Conservation (phyloP, 2,797 vertebrate genomes). For the Acrossocheilus fasciatus region DNA sequence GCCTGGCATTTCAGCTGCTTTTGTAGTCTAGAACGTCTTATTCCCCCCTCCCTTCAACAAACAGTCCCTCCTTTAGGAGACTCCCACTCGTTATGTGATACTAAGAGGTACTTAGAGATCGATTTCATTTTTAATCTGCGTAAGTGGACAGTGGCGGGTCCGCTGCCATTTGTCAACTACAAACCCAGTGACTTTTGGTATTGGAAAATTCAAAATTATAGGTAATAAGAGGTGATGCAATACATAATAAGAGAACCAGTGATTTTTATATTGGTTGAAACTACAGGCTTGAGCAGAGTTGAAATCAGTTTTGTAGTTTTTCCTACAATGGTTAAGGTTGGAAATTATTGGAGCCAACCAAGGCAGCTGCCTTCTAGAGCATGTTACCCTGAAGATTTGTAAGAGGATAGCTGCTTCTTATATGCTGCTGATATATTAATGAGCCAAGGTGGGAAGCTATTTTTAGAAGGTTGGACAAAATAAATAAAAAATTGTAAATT, state of each 20-base stretch:
- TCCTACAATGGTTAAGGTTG: not conserved
- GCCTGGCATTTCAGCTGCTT: slow-evolving; percentile 60
- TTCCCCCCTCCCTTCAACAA: slow-evolving; percentile 56
- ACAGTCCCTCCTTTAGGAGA: slow-evolving; percentile 36
- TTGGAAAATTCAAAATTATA: not conserved
- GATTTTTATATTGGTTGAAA: not conserved
- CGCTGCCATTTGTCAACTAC: slow-evolving; percentile 65
- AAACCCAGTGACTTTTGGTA: slow-evolving; percentile 17
- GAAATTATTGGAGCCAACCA: not conserved
- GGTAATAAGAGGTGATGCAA: not conserved
- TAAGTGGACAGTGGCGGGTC: slow-evolving; percentile 76
- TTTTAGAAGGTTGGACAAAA: slow-evolving; percentile 69
- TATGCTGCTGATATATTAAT: slow-evolving; percentile 75
- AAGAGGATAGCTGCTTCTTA: slow-evolving; percentile 69
- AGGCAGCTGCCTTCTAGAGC: not conserved
- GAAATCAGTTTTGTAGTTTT: not conserved
- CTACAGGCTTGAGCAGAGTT: too few relatives aligned
- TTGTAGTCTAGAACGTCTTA: slow-evolving; percentile 64
- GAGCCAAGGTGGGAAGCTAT: slow-evolving; percentile 68
- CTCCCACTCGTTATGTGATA: slow-evolving; percentile 73
- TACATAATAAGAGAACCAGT: not conserved
- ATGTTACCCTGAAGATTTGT: slow-evolving; percentile 72
- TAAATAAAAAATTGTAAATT: slow-evolving; percentile 57
- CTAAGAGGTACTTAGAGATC: slow-evolving; percentile 79
- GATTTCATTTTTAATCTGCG: slow-evolving; percentile 82